Conservation (phyloP, 2,888 invertebrate species). For the Nesidiocoris tenuis region DNA sequence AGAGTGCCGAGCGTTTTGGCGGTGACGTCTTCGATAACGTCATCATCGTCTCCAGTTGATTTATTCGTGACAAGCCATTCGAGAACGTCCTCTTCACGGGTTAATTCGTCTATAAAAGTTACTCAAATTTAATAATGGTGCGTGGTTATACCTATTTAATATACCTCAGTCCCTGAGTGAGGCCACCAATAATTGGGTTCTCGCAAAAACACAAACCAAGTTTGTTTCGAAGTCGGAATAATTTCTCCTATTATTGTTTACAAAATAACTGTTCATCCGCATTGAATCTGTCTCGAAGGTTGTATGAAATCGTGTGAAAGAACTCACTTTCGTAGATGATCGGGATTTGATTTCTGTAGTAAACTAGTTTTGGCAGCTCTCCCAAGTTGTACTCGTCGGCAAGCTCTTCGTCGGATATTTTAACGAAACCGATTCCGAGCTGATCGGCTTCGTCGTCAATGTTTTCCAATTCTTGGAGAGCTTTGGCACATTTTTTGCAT, state of each 20-base stretch:
- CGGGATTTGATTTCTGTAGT: slow-evolving; percentile 91
- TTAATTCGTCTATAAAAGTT: slow-evolving; percentile 69
- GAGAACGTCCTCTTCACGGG: slow-evolving; percentile 85
- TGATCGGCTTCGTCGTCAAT: slow-evolving; percentile 94
- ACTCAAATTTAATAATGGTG: slow-evolving; percentile 1
- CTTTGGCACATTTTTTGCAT: slow-evolving; percentile 88
- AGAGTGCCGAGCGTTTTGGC: slow-evolving; percentile 82
- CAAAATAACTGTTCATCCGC: too few species aligned
- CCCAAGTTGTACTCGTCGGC: slow-evolving; percentile 92
- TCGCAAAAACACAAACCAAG: too few species aligned
- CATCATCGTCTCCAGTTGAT: slow-evolving; percentile 89
- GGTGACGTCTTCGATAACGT: slow-evolving; percentile 92
- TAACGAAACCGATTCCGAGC: slow-evolving; percentile 89
- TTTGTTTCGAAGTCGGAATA: too few species aligned
- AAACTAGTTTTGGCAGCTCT: slow-evolving; percentile 81
- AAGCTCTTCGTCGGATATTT: slow-evolving; percentile 86
- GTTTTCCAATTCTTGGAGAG: slow-evolving; percentile 86
- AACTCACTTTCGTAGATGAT: slow-evolving; percentile 86
- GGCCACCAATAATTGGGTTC: too few species aligned
- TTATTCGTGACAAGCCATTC: slow-evolving; percentile 93
- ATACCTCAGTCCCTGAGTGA: too few species aligned
- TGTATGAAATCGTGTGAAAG: too few species aligned
- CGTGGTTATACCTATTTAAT: too few species aligned
- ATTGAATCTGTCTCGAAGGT: too few species aligned
- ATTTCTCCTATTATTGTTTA: too few species aligned